Evolutionary conservation across 2,113 vertebrate genomes (phyloP).

Genomic region (Myiozetetes cayanensis): DNA sequence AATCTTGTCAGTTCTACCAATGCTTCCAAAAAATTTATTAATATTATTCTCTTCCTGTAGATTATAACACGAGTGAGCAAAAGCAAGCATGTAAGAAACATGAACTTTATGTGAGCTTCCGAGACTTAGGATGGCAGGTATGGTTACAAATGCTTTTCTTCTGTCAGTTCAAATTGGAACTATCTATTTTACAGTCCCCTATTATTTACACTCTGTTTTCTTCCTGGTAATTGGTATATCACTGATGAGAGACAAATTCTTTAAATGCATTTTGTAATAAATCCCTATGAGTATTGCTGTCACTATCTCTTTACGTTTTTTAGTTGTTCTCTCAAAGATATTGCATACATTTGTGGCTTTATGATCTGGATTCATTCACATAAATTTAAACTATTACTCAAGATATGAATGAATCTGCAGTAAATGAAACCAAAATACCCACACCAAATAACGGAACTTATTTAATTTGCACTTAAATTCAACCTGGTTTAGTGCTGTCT

Average conservation of each 20-base stretch:
- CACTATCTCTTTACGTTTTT: background rate
- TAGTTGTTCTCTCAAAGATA: background rate
- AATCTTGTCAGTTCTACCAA: background rate
- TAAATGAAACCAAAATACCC: background rate
- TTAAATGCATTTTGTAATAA: background rate
- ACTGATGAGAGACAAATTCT: background rate
- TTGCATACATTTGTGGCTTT: background rate
- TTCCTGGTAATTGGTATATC: background rate
- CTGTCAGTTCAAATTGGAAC: background rate
- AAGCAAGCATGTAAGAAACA: conserved; percentile 99
- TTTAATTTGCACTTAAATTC: background rate
- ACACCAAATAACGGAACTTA: background rate
- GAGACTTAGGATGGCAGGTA: conserved; percentile 99
- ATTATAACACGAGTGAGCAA: conserved; percentile 95
- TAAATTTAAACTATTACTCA: background rate
- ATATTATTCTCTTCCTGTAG: conserved; percentile 69
- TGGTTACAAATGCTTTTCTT: background rate
- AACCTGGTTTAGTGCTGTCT: background rate
- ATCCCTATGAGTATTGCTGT: background rate
- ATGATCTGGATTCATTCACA: background rate
- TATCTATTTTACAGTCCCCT: background rate
- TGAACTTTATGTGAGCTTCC: conserved; percentile 97
- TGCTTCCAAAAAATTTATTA: background rate
- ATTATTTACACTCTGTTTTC: background rate
- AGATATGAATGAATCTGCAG: background rate